Evolutionary conservation across 2,888 invertebrate species (phyloP).

Genomic region (Melanotus villosus): DNA sequence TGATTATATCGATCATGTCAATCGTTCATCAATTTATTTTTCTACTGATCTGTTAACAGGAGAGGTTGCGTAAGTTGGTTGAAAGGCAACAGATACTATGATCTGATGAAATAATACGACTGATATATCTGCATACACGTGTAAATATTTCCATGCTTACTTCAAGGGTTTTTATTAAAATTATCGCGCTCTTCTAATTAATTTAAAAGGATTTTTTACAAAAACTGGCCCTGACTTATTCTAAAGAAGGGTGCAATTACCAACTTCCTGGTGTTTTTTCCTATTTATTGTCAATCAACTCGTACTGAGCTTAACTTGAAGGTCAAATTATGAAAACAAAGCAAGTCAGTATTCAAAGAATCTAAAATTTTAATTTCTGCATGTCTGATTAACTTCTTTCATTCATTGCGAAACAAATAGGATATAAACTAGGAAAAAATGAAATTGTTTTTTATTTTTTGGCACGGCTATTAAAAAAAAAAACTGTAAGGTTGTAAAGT

Average conservation of each 20-base stretch:
- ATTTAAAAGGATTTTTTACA: too few species aligned
- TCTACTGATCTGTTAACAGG: background rate
- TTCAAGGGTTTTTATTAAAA: too few species aligned
- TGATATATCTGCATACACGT: too few species aligned
- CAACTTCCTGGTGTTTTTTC: background rate
- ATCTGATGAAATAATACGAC: too few species aligned
- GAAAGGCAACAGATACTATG: background rate
- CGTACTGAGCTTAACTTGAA: background rate
- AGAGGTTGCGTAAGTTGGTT: background rate
- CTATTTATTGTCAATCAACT: constrained; percentile 7
- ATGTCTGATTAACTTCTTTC: constrained; percentile 7
- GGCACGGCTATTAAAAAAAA: too few species aligned
- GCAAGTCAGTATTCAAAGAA: background rate
- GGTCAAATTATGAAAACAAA: constrained; percentile 13
- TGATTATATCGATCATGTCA: too few species aligned
- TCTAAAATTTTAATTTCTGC: constrained; percentile 6
- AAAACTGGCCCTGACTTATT: too few species aligned
- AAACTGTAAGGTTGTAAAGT: too few species aligned
- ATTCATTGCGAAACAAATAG: background rate
- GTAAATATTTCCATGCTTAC: background rate
- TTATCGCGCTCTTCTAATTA: too few species aligned
- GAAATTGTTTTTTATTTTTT: too few species aligned
- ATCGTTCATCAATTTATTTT: background rate
- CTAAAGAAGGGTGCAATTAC: constrained; percentile 2
- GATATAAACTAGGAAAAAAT: too few species aligned